These are phyloP conservation scores for Drosophila rellima DNA, from an alignment of 2,888 invertebrate species.

Conservation along the genomic window DNA sequence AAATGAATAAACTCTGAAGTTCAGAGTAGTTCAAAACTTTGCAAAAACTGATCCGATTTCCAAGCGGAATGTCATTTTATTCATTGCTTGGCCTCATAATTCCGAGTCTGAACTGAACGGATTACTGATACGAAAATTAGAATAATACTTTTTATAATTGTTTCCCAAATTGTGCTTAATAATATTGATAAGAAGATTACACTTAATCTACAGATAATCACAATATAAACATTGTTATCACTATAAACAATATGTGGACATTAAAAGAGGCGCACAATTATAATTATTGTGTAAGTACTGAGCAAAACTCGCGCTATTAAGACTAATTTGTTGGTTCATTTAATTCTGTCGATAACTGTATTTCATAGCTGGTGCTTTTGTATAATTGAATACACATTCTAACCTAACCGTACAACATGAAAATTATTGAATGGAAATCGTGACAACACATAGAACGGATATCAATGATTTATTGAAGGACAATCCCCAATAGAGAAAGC, in stretches of 20 bases:
- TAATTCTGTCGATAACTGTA: slow-evolving; percentile 20
- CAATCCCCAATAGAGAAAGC: slow-evolving; percentile 38
- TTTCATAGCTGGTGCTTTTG: slow-evolving; percentile 8
- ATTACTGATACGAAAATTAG: too few relatives aligned
- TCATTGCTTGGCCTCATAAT: too few relatives aligned
- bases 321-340: slow-evolving; percentile 7
- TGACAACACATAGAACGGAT: slow-evolving; percentile 56
- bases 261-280: background rate
- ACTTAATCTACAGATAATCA: background rate
- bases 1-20: too few relatives aligned
- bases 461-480: slow-evolving; percentile 46
- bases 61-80: too few relatives aligned
- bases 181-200: slow-evolving; percentile 3
- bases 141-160: background rate
- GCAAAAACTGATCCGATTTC: too few relatives aligned
- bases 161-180: background rate
- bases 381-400: slow-evolving; percentile 15
- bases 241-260: slow-evolving; percentile 1
- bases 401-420: slow-evolving; percentile 7
- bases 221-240: slow-evolving; percentile 6
- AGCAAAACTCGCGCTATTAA: background rate
- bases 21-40: too few relatives aligned
- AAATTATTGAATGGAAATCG: slow-evolving; percentile 38
- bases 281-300: background rate
- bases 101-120: too few relatives aligned